A percentile compares a stretch with the other conserved stretches of the same genome.
Evolutionary conservation across 2,113 vertebrate species (phyloP).

Genomic region (Crotalus viridis): DNA sequence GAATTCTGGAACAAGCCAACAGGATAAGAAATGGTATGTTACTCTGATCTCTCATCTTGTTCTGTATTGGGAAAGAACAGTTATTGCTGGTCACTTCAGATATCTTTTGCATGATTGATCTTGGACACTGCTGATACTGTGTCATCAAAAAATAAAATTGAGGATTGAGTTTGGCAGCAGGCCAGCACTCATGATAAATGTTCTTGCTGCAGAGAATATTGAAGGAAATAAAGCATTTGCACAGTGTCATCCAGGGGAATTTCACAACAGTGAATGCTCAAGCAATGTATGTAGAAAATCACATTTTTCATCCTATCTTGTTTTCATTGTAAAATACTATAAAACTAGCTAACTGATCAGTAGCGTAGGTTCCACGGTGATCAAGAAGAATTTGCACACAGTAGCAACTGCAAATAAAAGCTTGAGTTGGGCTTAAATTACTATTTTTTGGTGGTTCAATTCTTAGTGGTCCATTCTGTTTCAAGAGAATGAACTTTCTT

Average conservation of each 20-base stretch:
- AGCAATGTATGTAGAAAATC: background rate
- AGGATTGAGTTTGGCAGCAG: background rate
- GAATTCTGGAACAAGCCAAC: slow-evolving; percentile 77
- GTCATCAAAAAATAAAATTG: background rate
- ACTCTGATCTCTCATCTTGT: background rate
- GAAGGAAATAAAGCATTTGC: background rate
- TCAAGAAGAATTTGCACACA: background rate
- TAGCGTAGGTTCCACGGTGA: background rate
- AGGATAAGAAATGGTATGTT: slow-evolving; percentile 86
- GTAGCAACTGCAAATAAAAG: slow-evolving; percentile 51
- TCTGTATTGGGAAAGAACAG: slow-evolving; percentile 40
- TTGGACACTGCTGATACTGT: slow-evolving; percentile 56
- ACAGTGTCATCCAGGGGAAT: background rate
- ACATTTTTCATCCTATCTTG: background rate
- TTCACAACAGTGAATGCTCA: background rate
- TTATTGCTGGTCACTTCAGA: slow-evolving; percentile 42
- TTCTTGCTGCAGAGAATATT: background rate
- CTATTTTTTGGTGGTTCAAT: background rate
- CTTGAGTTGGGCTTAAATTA: slow-evolving; percentile 41
- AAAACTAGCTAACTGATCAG: slow-evolving; percentile 3
- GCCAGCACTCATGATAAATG: background rate
- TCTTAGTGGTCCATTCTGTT: background rate
- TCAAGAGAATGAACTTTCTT: background rate
- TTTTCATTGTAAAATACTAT: background rate
- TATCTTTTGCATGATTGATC: slow-evolving; percentile 33